phyloP scores from a whole-genome alignment of 2,888 invertebrate species.

The Merodon equestris region DNA sequence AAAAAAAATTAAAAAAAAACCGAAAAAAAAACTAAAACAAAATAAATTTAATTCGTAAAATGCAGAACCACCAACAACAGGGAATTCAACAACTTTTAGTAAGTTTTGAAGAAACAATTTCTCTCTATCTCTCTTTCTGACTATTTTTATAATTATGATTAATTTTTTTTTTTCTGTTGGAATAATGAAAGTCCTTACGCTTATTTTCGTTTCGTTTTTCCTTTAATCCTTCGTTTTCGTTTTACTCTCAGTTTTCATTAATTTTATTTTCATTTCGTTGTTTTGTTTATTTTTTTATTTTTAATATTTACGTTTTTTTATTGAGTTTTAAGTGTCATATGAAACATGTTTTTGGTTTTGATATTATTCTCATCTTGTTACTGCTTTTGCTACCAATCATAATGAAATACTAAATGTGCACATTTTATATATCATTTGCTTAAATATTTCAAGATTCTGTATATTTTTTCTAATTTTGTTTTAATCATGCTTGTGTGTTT shows the following conservation, averaged over 20 bases:
- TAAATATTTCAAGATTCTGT: conserved; percentile 1
- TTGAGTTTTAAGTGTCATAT: conserved; percentile 20
- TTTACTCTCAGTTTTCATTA: conserved; percentile 49
- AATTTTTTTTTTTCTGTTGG: conserved; percentile 21
- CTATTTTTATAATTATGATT: conserved; percentile 46
- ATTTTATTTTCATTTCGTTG: conserved; percentile 31
- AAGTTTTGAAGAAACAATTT: conserved; percentile 80
- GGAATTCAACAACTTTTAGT: conserved; percentile 95
- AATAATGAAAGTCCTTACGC: no score
- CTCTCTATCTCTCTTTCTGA: conserved; percentile 35
- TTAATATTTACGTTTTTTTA: conserved; percentile 57
- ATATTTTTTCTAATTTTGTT: not conserved
- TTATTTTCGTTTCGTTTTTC: conserved; percentile 53
- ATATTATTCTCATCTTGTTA: conserved; percentile 20
- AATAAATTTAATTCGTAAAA: conserved; percentile 72
- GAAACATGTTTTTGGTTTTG: conserved; percentile 10
- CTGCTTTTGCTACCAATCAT: conserved; percentile 50
- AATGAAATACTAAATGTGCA: conserved; percentile 39
- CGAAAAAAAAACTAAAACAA: conserved; percentile 48
- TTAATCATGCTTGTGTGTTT: no score
- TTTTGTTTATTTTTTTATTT: conserved; percentile 39
- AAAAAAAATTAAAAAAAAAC: no score
- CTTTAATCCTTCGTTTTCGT: conserved; percentile 39
- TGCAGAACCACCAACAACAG: conserved; percentile 95
- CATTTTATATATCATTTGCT: conserved; percentile 11